Evolutionary conservation across 2,888 invertebrate species (phyloP).

Genomic region (Melanchra persicariae): DNA sequence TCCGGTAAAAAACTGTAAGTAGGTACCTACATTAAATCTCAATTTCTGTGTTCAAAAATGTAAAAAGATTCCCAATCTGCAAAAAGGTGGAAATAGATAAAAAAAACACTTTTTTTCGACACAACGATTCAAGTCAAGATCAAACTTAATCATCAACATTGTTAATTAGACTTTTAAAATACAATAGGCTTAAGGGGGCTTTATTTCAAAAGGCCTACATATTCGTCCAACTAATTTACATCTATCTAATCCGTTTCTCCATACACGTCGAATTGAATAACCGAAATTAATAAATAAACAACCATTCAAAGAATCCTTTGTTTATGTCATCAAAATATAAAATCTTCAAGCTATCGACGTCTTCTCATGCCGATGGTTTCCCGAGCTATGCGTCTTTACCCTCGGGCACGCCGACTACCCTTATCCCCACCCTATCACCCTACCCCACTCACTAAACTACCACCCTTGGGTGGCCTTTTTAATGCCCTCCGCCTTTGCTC

Average conservation of each 20-base stretch:
- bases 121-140: neutral
- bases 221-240: neutral
- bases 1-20: too few species aligned
- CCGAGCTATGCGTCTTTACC: constrained; percentile 80
- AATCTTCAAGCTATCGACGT: constrained; percentile 54
- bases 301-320: neutral
- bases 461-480: constrained; percentile 80
- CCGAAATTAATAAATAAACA: neutral
- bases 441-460: constrained; percentile 65
- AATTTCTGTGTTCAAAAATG: too few species aligned
- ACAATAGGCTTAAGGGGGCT: too few species aligned
- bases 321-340: neutral
- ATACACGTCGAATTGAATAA: too few species aligned
- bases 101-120: too few species aligned
- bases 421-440: constrained; percentile 70
- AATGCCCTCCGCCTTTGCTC: constrained; percentile 80
- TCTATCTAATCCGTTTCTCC: neutral
- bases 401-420: constrained; percentile 71
- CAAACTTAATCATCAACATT: neutral
- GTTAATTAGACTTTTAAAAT: too few species aligned
- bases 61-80: too few species aligned
- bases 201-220: neutral
- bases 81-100: neutral
- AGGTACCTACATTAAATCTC: too few species aligned
- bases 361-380: constrained; percentile 65